Evolutionary conservation across 2,797 vertebrate genomes (phyloP), one percentile per base, ranked within the genome.

Genomic region (Clamator glandarius): DNA sequence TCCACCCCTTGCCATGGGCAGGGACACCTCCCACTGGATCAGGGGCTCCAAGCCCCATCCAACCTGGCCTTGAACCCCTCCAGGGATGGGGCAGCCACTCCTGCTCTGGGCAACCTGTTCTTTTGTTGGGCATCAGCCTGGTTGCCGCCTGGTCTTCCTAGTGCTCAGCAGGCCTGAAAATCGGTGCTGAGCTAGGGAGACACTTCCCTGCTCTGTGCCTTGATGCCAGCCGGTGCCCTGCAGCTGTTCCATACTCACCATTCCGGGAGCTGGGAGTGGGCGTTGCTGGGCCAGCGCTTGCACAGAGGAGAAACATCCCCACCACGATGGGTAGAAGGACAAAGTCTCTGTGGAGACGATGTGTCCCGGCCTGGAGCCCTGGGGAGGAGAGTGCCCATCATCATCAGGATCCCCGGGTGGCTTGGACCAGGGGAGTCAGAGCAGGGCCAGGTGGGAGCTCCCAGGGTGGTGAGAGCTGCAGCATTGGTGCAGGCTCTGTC

Each of bases 331-430:
- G n/a, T 12, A 94, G 59, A 23, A 96, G 67, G 25, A 90, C 25
- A 4, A 90, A 42, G 63, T 81, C 63, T 86, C 54, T 35, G 2
- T 13, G 55, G 2, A 93, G 51, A 67, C 39, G 51, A 21, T 17
- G 28, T 63, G 70, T 89, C 23, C 78, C 89, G 79, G 55, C 74
- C 81, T 86, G 90, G 52, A 91, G 58, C 78, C 87, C 96, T 96
- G 84, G 13, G 48, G 52, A 92, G 41, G 20, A 93, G 87, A 89
- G 23, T 7, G 20, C 12, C 51, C 59, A 33, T 41, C n/a, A 55
- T 15, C 15, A 2, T 62, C 6, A 68, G 59, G 26, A 67, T 54
- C 58, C 50, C 36, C 8, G 39, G 0, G 7, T 17, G 58, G 54
- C 58, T 48, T 2, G 0, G 68, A 18, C 28, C 36, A 54, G 68